Conservation (phyloP, 64 coral and sea anemone genomes). For the Porites lutea region DNA sequence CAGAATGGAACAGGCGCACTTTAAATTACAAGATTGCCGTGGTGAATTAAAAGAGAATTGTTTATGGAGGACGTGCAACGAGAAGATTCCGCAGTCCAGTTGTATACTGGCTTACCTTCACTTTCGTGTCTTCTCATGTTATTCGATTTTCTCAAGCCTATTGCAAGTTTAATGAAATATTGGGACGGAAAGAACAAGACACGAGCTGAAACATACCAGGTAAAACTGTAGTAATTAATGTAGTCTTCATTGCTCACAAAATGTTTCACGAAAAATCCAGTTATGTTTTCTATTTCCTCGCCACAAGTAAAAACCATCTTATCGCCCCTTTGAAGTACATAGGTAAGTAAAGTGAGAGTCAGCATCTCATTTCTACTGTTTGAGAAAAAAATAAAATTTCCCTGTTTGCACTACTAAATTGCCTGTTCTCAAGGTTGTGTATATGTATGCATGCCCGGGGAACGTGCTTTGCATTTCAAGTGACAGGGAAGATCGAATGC, state of each 20-base stretch:
- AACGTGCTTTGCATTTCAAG: no score
- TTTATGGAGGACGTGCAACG: conserved; percentile 18
- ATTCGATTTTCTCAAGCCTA: conserved; percentile 47
- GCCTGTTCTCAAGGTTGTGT: neutral
- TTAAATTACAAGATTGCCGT: neutral
- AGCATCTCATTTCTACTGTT: neutral
- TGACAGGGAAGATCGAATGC: no score
- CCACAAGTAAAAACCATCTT: neutral
- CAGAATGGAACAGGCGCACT: conserved; percentile 5
- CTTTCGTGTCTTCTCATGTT: conserved; percentile 35
- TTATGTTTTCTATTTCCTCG: neutral
- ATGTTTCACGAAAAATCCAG: neutral
- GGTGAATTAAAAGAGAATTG: conserved; percentile 29
- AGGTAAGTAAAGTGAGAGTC: conserved; percentile 3
- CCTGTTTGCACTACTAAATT: neutral
- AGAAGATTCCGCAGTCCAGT: conserved; percentile 6
- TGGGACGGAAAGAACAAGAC: conserved; percentile 43
- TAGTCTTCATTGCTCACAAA: neutral
- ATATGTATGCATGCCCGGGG: neutral
- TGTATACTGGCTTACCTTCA: conserved; percentile 23
- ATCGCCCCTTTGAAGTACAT: neutral
- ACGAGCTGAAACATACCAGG: conserved; percentile 23
- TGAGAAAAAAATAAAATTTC: neutral
- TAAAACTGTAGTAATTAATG: conserved; percentile 45
- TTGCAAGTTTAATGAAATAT: conserved; percentile 32